Percentiles rank a stretch among this genome's conserved stretches.
Conservation (phyloP, 1,140 invertebrate genomes). For the Lasaia peninsularis region DNA sequence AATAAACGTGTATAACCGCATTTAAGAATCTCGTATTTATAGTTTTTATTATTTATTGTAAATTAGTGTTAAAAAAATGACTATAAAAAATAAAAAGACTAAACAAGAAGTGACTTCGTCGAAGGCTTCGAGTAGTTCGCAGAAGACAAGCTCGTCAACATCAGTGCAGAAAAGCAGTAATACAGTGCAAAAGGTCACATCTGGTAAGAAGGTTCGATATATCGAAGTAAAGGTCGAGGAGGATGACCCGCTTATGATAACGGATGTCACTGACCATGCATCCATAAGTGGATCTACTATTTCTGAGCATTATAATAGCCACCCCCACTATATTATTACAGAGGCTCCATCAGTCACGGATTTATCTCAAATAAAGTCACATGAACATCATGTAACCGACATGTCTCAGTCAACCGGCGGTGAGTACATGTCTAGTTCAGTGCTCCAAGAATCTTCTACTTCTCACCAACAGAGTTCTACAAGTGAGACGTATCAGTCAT, state of each 20-base stretch:
- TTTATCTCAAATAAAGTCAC: conserved; percentile 53
- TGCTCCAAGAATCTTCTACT: conserved; percentile 57
- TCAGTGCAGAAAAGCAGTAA: conserved; percentile 61
- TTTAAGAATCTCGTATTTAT: conserved; percentile 58
- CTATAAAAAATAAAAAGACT: conserved; percentile 77
- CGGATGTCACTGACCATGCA: conserved; percentile 69
- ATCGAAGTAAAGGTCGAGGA: conserved; percentile 76
- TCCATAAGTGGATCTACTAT: conserved; percentile 70
- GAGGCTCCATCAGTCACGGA: conserved; percentile 72
- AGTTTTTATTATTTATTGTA: conserved; percentile 31
- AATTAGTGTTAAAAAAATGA: conserved; percentile 64
- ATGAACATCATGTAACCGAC: conserved; percentile 63
- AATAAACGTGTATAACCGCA: conserved; percentile 54
- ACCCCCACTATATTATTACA: conserved; percentile 76
- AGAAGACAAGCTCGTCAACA: conserved; percentile 61
- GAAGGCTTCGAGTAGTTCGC: conserved; percentile 62
- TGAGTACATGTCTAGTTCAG: conserved; percentile 65
- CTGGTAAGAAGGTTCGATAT: conserved; percentile 73
- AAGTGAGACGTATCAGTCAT: conserved; percentile 62
- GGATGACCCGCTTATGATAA: conserved; percentile 75
- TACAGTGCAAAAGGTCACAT: conserved; percentile 67
- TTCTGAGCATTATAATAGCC: conserved; percentile 72
- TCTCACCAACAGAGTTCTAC: conserved; percentile 65
- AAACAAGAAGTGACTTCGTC: conserved; percentile 67
- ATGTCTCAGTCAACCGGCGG: conserved; percentile 66